phyloP scores from a whole-genome alignment of 2,888 invertebrate species.

The Amphipoea oculea region DNA sequence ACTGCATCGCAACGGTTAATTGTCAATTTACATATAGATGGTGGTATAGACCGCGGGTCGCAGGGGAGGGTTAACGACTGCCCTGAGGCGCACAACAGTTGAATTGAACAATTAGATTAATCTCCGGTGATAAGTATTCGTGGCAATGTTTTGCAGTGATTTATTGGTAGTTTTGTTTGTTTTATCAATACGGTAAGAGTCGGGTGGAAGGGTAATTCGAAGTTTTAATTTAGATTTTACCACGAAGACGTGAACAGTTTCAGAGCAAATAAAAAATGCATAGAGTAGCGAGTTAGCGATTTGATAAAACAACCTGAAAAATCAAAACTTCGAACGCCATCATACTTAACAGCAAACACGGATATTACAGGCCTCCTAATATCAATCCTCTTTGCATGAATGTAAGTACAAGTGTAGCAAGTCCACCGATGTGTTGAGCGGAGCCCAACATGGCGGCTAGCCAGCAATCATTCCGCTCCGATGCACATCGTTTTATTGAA shows the following conservation, averaged over 20 bases:
- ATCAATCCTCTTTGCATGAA: slow-evolving; percentile 5
- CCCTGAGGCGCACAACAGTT: slow-evolving; percentile 38
- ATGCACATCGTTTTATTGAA: slow-evolving; percentile 61
- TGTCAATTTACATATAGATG: slow-evolving; percentile 70
- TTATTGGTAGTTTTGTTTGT: slow-evolving; percentile 36
- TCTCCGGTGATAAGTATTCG: slow-evolving; percentile 38
- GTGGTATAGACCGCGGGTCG: slow-evolving; percentile 33
- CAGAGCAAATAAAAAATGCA: background rate
- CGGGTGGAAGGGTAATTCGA: background rate
- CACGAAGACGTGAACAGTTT: background rate
- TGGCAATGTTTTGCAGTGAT: slow-evolving; percentile 38
- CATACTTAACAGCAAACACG: background rate
- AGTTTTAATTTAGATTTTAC: slow-evolving; percentile 11
- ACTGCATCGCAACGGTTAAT: slow-evolving; percentile 59
- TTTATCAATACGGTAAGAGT: slow-evolving; percentile 10
- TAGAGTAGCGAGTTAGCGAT: background rate
- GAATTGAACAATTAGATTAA: slow-evolving; percentile 51
- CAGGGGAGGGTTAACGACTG: slow-evolving; percentile 54
- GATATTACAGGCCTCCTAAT: background rate
- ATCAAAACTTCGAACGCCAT: background rate
- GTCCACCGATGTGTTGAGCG: slow-evolving; percentile 21
- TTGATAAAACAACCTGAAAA: background rate
- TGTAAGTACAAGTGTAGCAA: slow-evolving; percentile 13
- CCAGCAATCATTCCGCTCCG: slow-evolving; percentile 53
- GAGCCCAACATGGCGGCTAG: slow-evolving; percentile 31